Conservation (phyloP, 2,797 vertebrate species). For the Eulemur albifrons region DNA sequence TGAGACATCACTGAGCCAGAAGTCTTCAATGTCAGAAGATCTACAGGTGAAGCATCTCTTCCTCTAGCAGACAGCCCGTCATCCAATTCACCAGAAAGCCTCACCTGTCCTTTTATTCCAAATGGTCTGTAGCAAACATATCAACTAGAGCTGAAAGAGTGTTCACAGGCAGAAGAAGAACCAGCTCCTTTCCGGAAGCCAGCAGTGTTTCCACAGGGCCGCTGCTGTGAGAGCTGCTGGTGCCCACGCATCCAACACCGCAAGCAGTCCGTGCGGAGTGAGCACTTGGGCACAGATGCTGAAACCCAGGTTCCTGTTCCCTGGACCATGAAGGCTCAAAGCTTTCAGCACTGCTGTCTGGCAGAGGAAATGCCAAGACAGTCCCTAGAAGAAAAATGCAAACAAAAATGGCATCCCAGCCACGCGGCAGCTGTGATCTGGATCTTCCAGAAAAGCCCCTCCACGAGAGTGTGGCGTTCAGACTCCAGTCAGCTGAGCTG, state of each 20-base stretch:
- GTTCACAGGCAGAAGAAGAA: conserved; percentile 84
- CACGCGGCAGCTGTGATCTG: not conserved
- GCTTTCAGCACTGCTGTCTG: not conserved
- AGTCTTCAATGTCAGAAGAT: conserved; percentile 89
- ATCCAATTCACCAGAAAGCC: conserved; percentile 93
- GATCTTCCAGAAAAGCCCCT: not conserved
- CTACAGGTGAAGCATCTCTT: conserved; percentile 90
- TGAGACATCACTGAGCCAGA: conserved; percentile 87
- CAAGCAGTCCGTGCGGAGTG: conserved; percentile 78
- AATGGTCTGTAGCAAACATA: conserved; percentile 86
- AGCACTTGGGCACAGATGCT: conserved; percentile 79
- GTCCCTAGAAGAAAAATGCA: not conserved
- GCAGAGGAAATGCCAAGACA: not conserved
- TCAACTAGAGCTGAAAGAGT: conserved; percentile 86
- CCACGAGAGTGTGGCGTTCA: not conserved
- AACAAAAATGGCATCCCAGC: not conserved
- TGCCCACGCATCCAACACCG: conserved; percentile 85
- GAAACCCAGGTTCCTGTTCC: conserved; percentile 87
- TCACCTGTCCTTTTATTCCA: conserved; percentile 89
- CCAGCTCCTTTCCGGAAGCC: conserved; percentile 81
- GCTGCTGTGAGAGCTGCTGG: conserved; percentile 91
- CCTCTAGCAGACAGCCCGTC: conserved; percentile 92
- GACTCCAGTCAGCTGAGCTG: not conserved
- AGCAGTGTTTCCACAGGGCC: conserved; percentile 90
- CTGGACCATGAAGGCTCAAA: conserved; percentile 85